A percentile compares a stretch with the other conserved stretches of the same genome.
Evolutionary conservation across 2,888 invertebrate species (phyloP).

Genomic region (Fragum whitleyi): DNA sequence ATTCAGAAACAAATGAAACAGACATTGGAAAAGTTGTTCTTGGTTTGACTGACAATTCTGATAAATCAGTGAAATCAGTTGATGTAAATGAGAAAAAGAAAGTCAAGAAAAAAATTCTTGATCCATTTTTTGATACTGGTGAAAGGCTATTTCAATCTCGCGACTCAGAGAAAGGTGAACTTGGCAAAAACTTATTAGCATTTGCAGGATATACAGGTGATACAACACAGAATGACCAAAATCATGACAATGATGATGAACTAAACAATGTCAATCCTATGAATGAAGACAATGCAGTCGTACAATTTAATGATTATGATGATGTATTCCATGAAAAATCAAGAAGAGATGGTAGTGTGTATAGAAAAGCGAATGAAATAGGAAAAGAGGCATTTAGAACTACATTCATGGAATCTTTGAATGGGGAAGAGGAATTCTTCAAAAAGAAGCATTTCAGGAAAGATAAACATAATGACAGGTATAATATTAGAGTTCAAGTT

Average conservation of each 20-base stretch:
- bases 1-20: constrained; percentile 33
- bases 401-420: constrained; percentile 63
- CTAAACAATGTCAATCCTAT: background rate
- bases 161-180: constrained; percentile 16
- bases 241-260: constrained; percentile 26
- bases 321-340: constrained; percentile 15
- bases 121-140: constrained; percentile 60
- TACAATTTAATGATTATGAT: constrained; percentile 1
- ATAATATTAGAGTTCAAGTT: too few relatives aligned
- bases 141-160: constrained; percentile 24
- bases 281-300: too few relatives aligned
- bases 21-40: constrained; percentile 30
- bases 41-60: background rate
- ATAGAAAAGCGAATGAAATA: constrained; percentile 30
- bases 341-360: constrained; percentile 10
- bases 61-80: background rate
- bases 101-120: constrained; percentile 48
- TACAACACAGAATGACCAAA: constrained; percentile 30
- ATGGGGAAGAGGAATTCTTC: constrained; percentile 43
- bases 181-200: constrained; percentile 18
- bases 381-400: constrained; percentile 63
- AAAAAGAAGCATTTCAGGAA: constrained; percentile 37
- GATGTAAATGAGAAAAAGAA: constrained; percentile 4
- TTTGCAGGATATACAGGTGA: constrained; percentile 22
- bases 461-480: constrained; percentile 35